Percentiles rank a stretch among this genome's conserved stretches.
phyloP scores from a whole-genome alignment of 2,888 invertebrate genomes.

The Germaria angustata region DNA sequence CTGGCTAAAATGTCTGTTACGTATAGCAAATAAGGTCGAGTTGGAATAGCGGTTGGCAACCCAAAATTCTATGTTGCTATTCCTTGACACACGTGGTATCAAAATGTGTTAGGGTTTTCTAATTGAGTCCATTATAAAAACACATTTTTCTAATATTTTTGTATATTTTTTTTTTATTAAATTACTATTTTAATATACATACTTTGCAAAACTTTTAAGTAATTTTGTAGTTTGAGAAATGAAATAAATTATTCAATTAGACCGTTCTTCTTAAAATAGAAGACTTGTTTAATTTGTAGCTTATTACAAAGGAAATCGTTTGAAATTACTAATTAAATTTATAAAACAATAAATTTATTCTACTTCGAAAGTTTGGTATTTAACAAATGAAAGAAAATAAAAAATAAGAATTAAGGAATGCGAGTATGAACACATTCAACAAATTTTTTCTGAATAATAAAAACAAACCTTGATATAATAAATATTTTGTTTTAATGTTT shows the following conservation, averaged over 20 bases:
- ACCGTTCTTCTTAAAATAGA: slow-evolving; percentile 79
- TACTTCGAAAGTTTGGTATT: slow-evolving; percentile 27
- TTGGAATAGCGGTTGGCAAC: no score
- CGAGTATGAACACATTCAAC: slow-evolving; percentile 36
- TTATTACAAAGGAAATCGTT: slow-evolving; percentile 66
- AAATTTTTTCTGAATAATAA: slow-evolving; percentile 19
- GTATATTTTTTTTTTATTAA: slow-evolving; percentile 16
- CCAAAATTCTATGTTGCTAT: no score
- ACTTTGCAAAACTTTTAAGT: slow-evolving; percentile 44
- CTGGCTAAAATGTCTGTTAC: no score
- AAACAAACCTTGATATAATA: slow-evolving; percentile 64
- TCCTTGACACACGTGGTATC: no score
- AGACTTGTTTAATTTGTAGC: slow-evolving; percentile 71
- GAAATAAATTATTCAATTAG: slow-evolving; percentile 71
- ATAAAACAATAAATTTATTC: slow-evolving; percentile 36
- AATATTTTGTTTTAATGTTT: slow-evolving; percentile 56
- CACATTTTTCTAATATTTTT: not conserved
- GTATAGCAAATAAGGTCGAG: no score
- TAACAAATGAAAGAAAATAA: slow-evolving; percentile 45
- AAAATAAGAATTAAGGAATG: slow-evolving; percentile 56
- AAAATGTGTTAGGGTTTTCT: no score
- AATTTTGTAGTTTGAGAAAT: slow-evolving; percentile 52
- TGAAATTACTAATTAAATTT: slow-evolving; percentile 53
- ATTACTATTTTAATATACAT: slow-evolving; percentile 13
- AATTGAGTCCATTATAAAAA: not conserved